These are phyloP conservation scores for Pristionchus mayeri DNA, from an alignment of 2,888 invertebrate genomes.

Conservation along the genomic window DNA sequence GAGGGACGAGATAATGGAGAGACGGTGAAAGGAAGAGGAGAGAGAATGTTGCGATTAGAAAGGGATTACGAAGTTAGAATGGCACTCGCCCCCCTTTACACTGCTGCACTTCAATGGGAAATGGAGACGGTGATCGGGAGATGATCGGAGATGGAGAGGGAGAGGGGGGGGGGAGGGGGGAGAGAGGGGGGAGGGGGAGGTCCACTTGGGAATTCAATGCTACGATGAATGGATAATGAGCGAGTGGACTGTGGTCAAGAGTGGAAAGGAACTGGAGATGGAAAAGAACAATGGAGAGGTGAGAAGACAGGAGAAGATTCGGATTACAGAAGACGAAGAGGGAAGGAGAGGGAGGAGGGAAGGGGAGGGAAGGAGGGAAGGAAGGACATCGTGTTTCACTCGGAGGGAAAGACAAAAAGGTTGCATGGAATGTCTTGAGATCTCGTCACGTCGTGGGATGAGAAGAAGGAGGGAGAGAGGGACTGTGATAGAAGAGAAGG, in stretches of 20 bases:
- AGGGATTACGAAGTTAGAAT: background rate
- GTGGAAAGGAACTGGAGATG: background rate
- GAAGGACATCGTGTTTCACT: background rate
- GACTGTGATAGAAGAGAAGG: conserved; percentile 9
- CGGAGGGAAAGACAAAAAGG: no score
- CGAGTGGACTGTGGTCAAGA: background rate
- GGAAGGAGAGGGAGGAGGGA: background rate
- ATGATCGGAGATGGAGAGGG: background rate
- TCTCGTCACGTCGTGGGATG: background rate
- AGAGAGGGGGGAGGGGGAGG: background rate
- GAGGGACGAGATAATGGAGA: background rate
- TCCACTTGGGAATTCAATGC: background rate
- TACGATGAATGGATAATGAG: background rate
- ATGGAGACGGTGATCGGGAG: background rate
- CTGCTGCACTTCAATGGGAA: background rate
- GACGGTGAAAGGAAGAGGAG: background rate
- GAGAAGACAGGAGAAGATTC: background rate
- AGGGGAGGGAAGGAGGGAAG: background rate
- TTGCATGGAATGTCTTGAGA: background rate
- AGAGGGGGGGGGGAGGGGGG: background rate
- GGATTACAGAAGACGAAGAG: background rate
- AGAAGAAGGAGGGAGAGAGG: background rate
- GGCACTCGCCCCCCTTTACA: background rate
- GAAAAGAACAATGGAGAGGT: background rate
- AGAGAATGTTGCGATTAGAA: background rate